Conservation (phyloP, 2,113 vertebrate genomes). For the Vicugna pacos region DNA sequence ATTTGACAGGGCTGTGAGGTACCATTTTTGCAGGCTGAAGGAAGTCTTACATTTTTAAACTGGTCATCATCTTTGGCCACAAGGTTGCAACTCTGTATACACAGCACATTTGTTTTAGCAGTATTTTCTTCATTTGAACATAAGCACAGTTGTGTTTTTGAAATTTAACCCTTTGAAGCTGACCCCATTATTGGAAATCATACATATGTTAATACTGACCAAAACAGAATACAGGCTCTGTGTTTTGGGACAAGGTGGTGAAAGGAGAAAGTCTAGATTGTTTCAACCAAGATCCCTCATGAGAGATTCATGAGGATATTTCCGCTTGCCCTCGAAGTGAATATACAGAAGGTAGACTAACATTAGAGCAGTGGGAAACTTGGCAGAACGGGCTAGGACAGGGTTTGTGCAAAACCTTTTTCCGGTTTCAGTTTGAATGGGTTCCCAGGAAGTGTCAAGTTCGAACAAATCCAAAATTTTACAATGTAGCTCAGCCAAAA, state of each 20-base stretch:
- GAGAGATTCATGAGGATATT: constrained; percentile 85
- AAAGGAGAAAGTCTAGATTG: constrained; percentile 82
- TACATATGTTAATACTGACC: constrained; percentile 62
- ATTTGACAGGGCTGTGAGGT: constrained; percentile 41
- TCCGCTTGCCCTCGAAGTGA: constrained; percentile 80
- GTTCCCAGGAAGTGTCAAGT: constrained; percentile 86
- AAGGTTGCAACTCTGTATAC: constrained; percentile 26
- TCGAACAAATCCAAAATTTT: constrained; percentile 85
- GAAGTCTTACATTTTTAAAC: constrained; percentile 52
- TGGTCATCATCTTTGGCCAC: constrained; percentile 50
- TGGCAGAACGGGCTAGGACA: constrained; percentile 78
- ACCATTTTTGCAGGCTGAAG: constrained; percentile 38
- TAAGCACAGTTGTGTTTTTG: constrained; percentile 25
- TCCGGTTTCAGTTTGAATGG: constrained; percentile 86
- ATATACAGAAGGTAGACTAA: constrained; percentile 82
- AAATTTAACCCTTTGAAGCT: constrained; percentile 73
- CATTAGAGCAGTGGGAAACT: constrained; percentile 83
- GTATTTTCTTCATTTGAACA: constrained; percentile 28
- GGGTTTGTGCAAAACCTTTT: constrained; percentile 84
- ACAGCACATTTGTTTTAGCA: constrained; percentile 36
- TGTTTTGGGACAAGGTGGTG: constrained; percentile 74
- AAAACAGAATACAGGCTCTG: constrained; percentile 52
- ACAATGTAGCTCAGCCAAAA: constrained; percentile 82
- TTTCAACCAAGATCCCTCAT: constrained; percentile 80
- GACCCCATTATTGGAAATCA: constrained; percentile 64